Percentiles rank a stretch among this genome's conserved stretches.
Evolutionary conservation across 2,113 vertebrate species (phyloP).

Genomic region (Struthio camelus): DNA sequence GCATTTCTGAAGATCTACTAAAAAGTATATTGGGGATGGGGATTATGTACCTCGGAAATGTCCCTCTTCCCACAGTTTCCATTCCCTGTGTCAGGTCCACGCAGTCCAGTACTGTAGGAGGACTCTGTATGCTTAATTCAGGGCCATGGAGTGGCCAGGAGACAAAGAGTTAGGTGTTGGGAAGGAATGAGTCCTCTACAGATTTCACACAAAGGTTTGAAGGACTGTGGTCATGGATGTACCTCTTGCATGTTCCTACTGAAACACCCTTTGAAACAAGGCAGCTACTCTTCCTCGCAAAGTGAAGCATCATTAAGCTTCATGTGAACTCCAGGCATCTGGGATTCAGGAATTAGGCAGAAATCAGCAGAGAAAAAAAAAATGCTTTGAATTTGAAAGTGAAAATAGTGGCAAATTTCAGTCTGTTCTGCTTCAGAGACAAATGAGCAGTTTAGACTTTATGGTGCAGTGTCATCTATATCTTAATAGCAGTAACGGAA

Average conservation of each 20-base stretch:
- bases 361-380: not conserved
- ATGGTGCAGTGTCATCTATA: not conserved
- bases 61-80: not conserved
- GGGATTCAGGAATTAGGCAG: not conserved
- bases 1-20: not conserved
- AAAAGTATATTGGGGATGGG: not conserved
- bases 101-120: not conserved
- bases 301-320: not conserved
- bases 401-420: not conserved
- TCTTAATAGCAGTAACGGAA: not conserved
- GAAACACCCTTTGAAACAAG: not conserved
- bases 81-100: not conserved
- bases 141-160: not conserved
- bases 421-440: not conserved
- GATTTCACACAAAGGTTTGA: not conserved
- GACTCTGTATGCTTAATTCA: not conserved
- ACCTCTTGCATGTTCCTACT: accelerated
- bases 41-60: not conserved
- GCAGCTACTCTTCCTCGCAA: not conserved
- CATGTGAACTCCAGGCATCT: not conserved
- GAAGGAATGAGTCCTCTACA: not conserved
- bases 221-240: not conserved
- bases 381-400: not conserved
- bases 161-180: not conserved
- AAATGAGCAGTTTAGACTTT: not conserved